Evolutionary conservation across 2,888 invertebrate genomes (phyloP), one percentile per base, ranked within the genome.

Genomic region (Trichogramma dendrolimi): DNA sequence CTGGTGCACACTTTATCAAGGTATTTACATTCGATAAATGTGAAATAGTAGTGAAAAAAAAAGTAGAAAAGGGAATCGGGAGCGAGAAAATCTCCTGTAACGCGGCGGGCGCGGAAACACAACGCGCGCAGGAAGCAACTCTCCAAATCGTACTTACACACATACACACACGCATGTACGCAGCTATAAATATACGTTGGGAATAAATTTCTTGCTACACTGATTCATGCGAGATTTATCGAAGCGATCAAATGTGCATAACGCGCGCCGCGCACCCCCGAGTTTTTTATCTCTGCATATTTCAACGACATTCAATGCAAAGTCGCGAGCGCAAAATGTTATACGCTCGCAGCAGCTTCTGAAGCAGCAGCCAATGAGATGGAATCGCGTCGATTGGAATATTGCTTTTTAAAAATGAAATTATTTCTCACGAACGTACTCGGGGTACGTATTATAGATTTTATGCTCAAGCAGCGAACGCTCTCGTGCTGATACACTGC

Each of bases 21-120:
- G 57, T 52, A 63, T 63, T 63, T 63, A 60, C 63, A 63, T 60
- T 63, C 60, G 60, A 60, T 60, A 63, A 63, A 60, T 63, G 60
- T 60, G 63, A 63, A 63, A 60, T 60, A 63, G 63, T 41, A 39
- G 5, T 10, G 47, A 38, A 27, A 48, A 14, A 4, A 27, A 14
- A 48, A 14, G 27, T 5, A 48, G 48, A 11, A 6, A 48, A 14
- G n/a, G 47, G 11, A 11, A 47, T 10, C 10, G 47, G 11, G 8
- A 47, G 10, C 10, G 47, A 47, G 47, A 47, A 11, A 47, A 5
- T 2, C 27, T 27, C 27, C 27, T 27, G 27, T n/a, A 5, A 47
- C n/a, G 11, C n/a, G 11, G 47, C 10, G 47, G 11, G 47, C 5
- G 47, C 5, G 47, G 47, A 47, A 47, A 11, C 39, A 42, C 53